Evolutionary conservation across 1,140 invertebrate species (phyloP).

Genomic region (Drosophila mojavensis): DNA sequence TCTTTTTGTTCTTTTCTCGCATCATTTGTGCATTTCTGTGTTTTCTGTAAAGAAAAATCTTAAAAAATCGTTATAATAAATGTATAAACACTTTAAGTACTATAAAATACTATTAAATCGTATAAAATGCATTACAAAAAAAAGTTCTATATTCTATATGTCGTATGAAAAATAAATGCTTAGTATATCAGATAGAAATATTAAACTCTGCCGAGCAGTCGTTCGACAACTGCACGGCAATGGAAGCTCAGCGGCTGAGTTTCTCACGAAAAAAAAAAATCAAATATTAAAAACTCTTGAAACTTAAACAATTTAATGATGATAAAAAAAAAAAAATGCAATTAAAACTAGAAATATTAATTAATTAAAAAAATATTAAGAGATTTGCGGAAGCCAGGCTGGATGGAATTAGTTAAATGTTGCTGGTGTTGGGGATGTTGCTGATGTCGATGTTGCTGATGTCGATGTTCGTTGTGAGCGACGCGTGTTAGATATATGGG

Average conservation of each 20-base stretch:
- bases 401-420: constrained; percentile 39
- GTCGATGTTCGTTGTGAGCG: constrained; percentile 40
- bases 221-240: constrained; percentile 64
- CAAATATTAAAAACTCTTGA: constrained; percentile 28
- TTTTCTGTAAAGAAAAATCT: constrained; percentile 63
- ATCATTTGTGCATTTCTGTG: constrained; percentile 45
- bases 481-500: constrained; percentile 44
- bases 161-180: constrained; percentile 41
- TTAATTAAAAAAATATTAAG: constrained; percentile 1
- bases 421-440: neutral
- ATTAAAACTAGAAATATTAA: constrained; percentile 6
- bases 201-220: constrained; percentile 44
- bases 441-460: constrained; percentile 7
- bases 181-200: constrained; percentile 43
- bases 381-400: constrained; percentile 31
- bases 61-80: constrained; percentile 60
- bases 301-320: constrained; percentile 7
- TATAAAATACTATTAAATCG: constrained; percentile 23
- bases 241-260: constrained; percentile 73
- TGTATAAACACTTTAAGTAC: constrained; percentile 20
- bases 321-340: constrained; percentile 24
- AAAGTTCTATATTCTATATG: constrained; percentile 24
- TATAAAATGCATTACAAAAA: constrained; percentile 36
- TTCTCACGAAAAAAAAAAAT: constrained; percentile 23
- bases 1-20: constrained; percentile 34